A percentile compares a stretch with the other conserved stretches of the same genome.
These are phyloP conservation scores for Zophobas atratus DNA, from an alignment of 1,140 invertebrate species.

Conservation along the genomic window DNA sequence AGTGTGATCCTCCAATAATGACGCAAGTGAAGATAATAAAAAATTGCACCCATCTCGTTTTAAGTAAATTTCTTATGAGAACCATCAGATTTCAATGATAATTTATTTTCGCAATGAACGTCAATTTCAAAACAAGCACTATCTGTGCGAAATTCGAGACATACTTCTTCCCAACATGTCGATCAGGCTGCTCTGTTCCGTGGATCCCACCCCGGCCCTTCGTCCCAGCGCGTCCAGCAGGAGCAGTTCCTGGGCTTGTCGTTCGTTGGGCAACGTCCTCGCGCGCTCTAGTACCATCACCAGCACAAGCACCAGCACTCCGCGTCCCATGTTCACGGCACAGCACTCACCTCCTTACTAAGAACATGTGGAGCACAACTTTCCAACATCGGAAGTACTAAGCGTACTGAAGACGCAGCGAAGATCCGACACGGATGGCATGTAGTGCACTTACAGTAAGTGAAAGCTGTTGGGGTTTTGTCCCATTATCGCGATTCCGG, in stretches of 20 bases:
- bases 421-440: constrained; percentile 48
- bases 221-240: constrained; percentile 80
- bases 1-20: too few species aligned
- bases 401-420: constrained; percentile 50
- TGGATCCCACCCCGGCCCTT: constrained; percentile 68
- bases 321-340: constrained; percentile 55
- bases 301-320: constrained; percentile 56
- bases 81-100: background rate
- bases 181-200: constrained; percentile 81
- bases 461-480: constrained; percentile 50
- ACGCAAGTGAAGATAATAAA: too few species aligned
- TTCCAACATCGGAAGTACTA: constrained; percentile 54
- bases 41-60: too few species aligned
- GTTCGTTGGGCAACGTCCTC: constrained; percentile 71
- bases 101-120: background rate
- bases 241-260: constrained; percentile 81
- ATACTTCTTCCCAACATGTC: constrained; percentile 88
- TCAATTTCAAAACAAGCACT: background rate
- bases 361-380: constrained; percentile 58
- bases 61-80: constrained; percentile 1
- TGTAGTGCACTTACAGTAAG: constrained; percentile 52
- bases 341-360: constrained; percentile 57
- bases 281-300: constrained; percentile 56
- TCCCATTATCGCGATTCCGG: constrained; percentile 25
- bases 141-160: constrained; percentile 60